Base-by-base conservation (phyloP, 2,888 invertebrate genomes). In the Epinotia demarniana region DNA sequence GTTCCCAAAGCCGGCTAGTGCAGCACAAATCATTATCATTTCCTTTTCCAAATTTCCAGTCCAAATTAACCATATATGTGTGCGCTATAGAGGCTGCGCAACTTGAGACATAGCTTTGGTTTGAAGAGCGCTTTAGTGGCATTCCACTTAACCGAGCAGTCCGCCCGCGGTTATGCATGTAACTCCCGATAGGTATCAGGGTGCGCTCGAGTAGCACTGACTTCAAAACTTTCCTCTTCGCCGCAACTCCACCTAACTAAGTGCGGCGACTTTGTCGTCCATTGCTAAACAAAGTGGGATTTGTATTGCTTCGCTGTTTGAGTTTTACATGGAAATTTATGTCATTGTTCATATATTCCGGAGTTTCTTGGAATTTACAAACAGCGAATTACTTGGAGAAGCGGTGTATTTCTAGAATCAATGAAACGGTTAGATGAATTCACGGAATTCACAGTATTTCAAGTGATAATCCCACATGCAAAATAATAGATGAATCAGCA, bases 161-260 rank as follows among this genome's bases (percentile, higher is more conserved):
- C 68, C 70, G 68, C 23, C 55, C 53, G 46, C 77, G 79, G 79
- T 77, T 78, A 79, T 79, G 78, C 78, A 78, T 73, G 78, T 75
- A 78, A 77, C 75, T 73, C 68, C 39, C 49, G 76, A 77, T 78
- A 74, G 57, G 74, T 69, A 64, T 53, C 71, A 71, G 60, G 16
- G 55, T 53, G 46, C 27, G 67, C 49, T 61, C 49, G 49, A 64
- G 63, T 19, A 69, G 43, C 57, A 39, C 39, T 64, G 66, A 76
- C 80, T 81, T 78, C 33, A 62, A 78, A 81, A 79, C 76, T 78
- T 78, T 71, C 67, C 73, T 68, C 79, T 79, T 75, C 39, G 70
- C 63, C 19, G 55, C 66, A 71, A 77, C 78, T 78, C 60, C 75
- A 66, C 61, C 55, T 69, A 77, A 63, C 76, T 23, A 62, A 73